Percentiles rank a stretch among this genome's conserved stretches.
Evolutionary conservation across 2,113 vertebrate genomes (phyloP).

Genomic region (Strix uralensis): DNA sequence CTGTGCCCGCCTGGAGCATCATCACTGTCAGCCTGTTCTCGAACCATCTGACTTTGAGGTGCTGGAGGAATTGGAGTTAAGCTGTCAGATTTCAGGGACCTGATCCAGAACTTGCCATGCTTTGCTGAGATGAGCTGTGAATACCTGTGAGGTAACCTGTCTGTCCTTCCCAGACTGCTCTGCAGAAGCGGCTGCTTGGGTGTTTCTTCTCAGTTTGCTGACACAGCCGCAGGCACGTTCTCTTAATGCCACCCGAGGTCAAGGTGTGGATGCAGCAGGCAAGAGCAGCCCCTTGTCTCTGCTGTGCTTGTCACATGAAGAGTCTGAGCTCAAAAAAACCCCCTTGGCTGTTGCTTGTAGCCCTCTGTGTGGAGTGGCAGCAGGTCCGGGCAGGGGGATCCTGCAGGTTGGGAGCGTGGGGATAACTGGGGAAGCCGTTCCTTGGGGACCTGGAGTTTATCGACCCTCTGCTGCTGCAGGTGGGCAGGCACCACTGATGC

Average conservation of each 20-base stretch:
- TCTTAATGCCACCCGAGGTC: background rate
- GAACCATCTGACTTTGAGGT: background rate
- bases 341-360: background rate
- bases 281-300: background rate
- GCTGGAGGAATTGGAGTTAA: background rate
- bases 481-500: too few species aligned
- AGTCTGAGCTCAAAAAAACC: background rate
- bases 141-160: background rate
- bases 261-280: background rate
- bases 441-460: background rate
- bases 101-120: background rate
- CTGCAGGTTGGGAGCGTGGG: background rate
- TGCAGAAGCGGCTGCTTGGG: background rate
- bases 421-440: background rate
- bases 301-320: too few species aligned
- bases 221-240: background rate
- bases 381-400: background rate
- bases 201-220: background rate
- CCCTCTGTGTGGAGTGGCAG: background rate
- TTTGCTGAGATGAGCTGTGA: background rate
- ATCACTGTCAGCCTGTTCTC: background rate
- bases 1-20: background rate
- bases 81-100: fast-evolving
- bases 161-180: background rate
- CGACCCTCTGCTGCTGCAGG: background rate